phyloP scores from a whole-genome alignment of 2,113 vertebrate species.

The Tragelaphus imberbis region DNA sequence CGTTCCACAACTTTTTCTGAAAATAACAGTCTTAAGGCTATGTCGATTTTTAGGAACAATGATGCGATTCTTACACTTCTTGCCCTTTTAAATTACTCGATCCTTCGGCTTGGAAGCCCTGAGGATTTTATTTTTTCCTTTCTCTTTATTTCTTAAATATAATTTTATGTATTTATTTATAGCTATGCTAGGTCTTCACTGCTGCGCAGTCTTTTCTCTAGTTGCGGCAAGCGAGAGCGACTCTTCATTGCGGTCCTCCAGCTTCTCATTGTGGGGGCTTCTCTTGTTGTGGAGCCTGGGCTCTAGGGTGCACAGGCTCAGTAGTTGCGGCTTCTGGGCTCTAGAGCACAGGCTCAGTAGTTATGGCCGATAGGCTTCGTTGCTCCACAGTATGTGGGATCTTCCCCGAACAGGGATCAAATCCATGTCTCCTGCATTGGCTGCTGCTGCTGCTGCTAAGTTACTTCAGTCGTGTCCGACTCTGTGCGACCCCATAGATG shows the following conservation, averaged over 20 bases:
- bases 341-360: background rate
- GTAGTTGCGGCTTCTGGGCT: background rate
- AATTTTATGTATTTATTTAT: background rate
- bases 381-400: background rate
- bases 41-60: background rate
- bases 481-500: too few relatives aligned
- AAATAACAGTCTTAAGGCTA: background rate
- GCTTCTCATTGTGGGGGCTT: background rate
- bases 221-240: background rate
- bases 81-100: background rate
- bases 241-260: background rate
- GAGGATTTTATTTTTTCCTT: background rate
- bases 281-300: background rate
- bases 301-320: background rate
- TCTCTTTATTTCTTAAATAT: background rate
- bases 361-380: accelerated
- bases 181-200: background rate
- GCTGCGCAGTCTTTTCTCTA: accelerated
- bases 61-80: background rate
- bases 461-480: too few relatives aligned
- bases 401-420: background rate
- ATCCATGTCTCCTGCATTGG: background rate
- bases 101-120: background rate
- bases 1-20: background rate
- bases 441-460: too few relatives aligned